Percentiles rank a stretch among this genome's conserved stretches.
phyloP scores from a whole-genome alignment of 1,140 invertebrate species.

The Dermatophagoides farinae region DNA sequence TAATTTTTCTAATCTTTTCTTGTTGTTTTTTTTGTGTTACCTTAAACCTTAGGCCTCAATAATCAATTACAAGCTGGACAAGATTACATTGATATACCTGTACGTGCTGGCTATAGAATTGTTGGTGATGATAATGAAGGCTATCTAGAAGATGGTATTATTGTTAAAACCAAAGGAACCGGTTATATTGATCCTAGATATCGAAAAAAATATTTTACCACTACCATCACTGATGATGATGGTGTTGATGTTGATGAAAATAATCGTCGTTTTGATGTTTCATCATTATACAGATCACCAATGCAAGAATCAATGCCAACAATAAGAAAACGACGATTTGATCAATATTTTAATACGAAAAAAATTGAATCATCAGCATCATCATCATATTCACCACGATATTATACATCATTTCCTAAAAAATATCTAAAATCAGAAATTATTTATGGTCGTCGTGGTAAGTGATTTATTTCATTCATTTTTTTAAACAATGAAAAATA shows the following conservation, averaged over 20 bases:
- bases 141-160: constrained; percentile 12
- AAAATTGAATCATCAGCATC: not conserved
- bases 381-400: not conserved
- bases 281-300: not conserved
- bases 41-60: too few species aligned
- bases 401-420: not conserved
- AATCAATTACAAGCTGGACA: too few species aligned
- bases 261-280: not conserved
- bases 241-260: too few species aligned
- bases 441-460: constrained; percentile 10
- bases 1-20: too few species aligned
- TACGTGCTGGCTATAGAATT: constrained; percentile 12
- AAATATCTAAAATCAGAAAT: constrained; percentile 2
- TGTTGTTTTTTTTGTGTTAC: too few species aligned
- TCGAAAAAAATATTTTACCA: constrained; percentile 6
- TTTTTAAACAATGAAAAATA: not conserved
- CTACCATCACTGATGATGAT: not conserved
- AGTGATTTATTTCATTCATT: not conserved
- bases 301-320: not conserved
- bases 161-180: constrained; percentile 12
- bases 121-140: constrained; percentile 9
- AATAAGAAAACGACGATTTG: not conserved
- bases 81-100: constrained; percentile 14
- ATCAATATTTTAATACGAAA: too few species aligned
- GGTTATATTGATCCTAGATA: constrained; percentile 12